Percentiles rank a stretch among this genome's conserved stretches.
Evolutionary conservation across 2,113 vertebrate genomes (phyloP).

Genomic region (Pedetes capensis): DNA sequence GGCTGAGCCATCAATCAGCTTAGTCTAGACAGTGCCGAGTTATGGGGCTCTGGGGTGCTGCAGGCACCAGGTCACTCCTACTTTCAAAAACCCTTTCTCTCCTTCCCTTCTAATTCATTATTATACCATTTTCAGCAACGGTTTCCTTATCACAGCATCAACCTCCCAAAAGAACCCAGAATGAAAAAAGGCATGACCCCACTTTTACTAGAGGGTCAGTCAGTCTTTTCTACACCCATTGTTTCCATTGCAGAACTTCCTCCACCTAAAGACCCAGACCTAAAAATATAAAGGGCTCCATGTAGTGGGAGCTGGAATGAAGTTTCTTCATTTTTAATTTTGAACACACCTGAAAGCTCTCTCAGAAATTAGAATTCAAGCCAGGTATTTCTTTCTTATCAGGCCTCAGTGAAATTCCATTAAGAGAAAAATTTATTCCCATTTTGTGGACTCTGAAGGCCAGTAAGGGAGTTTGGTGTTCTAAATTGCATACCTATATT

Average conservation of each 20-base stretch:
- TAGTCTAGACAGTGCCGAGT: neutral
- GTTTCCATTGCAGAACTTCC: neutral
- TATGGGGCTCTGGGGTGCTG: neutral
- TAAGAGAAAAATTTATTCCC: constrained; percentile 27
- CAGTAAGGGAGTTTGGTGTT: constrained; percentile 32
- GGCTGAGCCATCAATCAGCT: neutral
- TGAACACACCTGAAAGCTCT: neutral
- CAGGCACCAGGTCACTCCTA: neutral
- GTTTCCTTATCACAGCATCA: neutral
- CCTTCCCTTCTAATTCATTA: neutral
- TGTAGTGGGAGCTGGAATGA: neutral
- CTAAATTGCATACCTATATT: constrained; percentile 29
- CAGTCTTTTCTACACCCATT: neutral
- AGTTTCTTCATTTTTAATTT: neutral
- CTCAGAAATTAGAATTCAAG: neutral
- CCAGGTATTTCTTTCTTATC: neutral
- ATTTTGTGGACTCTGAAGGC: constrained; percentile 15
- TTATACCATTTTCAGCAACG: neutral
- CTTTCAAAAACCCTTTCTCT: neutral
- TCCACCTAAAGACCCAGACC: neutral
- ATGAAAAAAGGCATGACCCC: neutral
- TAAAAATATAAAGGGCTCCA: neutral
- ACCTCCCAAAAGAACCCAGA: neutral
- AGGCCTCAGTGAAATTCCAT: neutral
- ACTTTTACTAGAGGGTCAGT: neutral